Conservation (phyloP, 1,140 invertebrate species). For the Zaprionus capensis region DNA sequence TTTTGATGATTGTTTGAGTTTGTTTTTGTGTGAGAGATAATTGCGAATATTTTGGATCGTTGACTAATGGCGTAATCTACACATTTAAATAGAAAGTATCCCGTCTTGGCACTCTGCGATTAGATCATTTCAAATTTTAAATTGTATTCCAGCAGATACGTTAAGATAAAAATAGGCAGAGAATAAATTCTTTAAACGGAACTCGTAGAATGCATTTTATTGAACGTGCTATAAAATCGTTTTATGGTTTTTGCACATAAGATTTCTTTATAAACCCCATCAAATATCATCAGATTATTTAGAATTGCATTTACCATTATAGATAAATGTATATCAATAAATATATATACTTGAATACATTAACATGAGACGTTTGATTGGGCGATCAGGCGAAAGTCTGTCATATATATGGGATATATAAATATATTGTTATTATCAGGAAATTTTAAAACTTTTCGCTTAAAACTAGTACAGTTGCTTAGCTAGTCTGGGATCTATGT, state of each 20-base stretch:
- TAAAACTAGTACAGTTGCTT: conserved; percentile 25
- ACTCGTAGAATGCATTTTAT: conserved; percentile 46
- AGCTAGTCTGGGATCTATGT: conserved; percentile 4
- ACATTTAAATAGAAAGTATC: background rate
- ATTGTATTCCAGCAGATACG: background rate
- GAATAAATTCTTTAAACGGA: conserved; percentile 45
- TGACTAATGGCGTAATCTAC: conserved; percentile 1
- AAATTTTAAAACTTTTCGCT: conserved; percentile 27
- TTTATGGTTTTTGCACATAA: background rate
- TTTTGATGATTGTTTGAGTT: conserved; percentile 32
- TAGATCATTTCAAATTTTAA: background rate
- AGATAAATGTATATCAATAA: background rate
- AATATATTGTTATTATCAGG: conserved; percentile 31
- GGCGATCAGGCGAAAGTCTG: conserved; percentile 18
- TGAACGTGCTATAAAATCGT: conserved; percentile 27
- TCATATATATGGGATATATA: conserved; percentile 22
- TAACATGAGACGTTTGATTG: conserved; percentile 12
- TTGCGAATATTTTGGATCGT: conserved; percentile 16
- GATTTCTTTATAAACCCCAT: background rate
- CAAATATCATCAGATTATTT: conserved; percentile 8
- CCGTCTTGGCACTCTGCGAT: background rate
- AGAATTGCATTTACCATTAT: conserved; percentile 14
- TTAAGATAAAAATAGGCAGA: background rate
- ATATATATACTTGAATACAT: conserved; percentile 18
- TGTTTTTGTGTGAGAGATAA: conserved; percentile 7